A percentile compares a stretch with the other conserved stretches of the same genome.
Evolutionary conservation across 1,140 invertebrate species (phyloP).

Genomic region (Octopus sinensis): DNA sequence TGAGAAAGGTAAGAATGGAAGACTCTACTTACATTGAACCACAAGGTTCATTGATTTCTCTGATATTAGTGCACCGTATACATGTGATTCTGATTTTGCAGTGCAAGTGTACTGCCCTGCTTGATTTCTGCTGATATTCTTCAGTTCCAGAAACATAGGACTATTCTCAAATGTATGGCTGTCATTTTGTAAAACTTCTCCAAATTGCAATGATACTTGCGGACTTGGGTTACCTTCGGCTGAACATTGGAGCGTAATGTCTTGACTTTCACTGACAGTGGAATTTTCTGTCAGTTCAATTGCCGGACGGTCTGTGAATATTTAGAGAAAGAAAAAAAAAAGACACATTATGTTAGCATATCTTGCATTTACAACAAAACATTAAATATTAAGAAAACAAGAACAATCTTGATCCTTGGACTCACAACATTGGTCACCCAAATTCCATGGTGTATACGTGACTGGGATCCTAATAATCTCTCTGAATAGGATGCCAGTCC

Average conservation of each 20-base stretch:
- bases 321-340: too few relatives aligned
- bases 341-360: too few relatives aligned
- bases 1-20: too few relatives aligned
- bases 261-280: neutral
- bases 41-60: neutral
- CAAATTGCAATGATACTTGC: neutral
- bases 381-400: too few relatives aligned
- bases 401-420: too few relatives aligned
- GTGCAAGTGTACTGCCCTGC: neutral
- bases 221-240: conserved; percentile 2
- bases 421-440: too few relatives aligned
- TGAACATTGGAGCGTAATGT: neutral
- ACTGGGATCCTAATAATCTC: too few relatives aligned
- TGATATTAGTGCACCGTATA: neutral
- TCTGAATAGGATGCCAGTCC: too few relatives aligned
- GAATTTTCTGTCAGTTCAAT: neutral
- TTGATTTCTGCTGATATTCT: neutral
- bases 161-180: neutral
- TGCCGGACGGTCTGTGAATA: neutral
- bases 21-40: neutral
- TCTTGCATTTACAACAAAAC: too few relatives aligned
- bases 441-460: too few relatives aligned
- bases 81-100: neutral
- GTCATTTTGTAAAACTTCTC: neutral
- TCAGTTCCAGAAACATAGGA: neutral